These are phyloP conservation scores for Drosophila subpulchrella DNA, from an alignment of 1,140 invertebrate species.

Conservation along the genomic window DNA sequence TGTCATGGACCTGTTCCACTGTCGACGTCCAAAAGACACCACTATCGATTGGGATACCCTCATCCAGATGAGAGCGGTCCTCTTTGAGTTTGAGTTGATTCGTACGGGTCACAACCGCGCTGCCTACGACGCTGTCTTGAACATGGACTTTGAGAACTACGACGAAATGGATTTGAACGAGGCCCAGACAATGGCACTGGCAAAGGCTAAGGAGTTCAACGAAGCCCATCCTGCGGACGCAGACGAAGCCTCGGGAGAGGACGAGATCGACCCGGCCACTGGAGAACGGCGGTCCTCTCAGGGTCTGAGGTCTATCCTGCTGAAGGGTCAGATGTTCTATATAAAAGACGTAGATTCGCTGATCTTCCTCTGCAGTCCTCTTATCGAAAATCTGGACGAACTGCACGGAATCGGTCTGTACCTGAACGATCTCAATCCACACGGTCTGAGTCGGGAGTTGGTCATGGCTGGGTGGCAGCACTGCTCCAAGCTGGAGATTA, in stretches of 20 bases:
- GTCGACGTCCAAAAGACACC: constrained; percentile 90
- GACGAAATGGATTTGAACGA: constrained; percentile 76
- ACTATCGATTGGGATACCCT: constrained; percentile 91
- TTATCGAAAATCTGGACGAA: constrained; percentile 94
- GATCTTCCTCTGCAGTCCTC: constrained; percentile 93
- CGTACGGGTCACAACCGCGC: constrained; percentile 82
- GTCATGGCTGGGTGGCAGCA: constrained; percentile 95
- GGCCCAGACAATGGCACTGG: constrained; percentile 58
- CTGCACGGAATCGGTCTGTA: constrained; percentile 91
- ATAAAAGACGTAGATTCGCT: constrained; percentile 91
- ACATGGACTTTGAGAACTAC: constrained; percentile 75
- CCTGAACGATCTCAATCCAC: constrained; percentile 94
- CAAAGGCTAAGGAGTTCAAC: constrained; percentile 59
- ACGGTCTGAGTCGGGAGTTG: constrained; percentile 93
- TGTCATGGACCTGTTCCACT: constrained; percentile 88
- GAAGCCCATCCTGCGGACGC: constrained; percentile 33
- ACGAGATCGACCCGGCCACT: constrained; percentile 53
- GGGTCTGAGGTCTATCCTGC: constrained; percentile 88
- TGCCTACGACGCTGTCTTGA: constrained; percentile 70
- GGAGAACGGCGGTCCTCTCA: constrained; percentile 89
- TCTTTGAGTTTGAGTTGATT: constrained; percentile 91
- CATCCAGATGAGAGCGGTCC: constrained; percentile 88
- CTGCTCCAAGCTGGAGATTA: constrained; percentile 92
- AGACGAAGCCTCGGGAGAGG: constrained; percentile 38
- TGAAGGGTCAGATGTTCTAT: constrained; percentile 94